Conservation (phyloP, 2,888 invertebrate genomes). For the Phytoseiulus persimilis region DNA sequence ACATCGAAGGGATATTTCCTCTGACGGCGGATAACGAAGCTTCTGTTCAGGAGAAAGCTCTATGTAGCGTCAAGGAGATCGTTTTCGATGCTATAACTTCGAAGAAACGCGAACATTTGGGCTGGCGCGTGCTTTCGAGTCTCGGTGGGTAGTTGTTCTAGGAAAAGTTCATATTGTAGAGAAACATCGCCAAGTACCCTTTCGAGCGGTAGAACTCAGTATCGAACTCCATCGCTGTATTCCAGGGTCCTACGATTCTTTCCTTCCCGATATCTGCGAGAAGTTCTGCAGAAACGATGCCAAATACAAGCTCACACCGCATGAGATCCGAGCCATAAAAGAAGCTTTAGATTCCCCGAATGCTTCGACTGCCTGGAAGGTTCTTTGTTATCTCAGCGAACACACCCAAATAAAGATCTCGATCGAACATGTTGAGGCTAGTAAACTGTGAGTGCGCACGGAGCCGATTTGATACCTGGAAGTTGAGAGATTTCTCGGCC, state of each 20-base stretch:
- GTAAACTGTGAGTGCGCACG: background rate
- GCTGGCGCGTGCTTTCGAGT: background rate
- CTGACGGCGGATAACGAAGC: slow-evolving; percentile 17
- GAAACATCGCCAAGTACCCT: too few species aligned
- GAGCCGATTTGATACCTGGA: too few species aligned
- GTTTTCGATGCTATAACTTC: slow-evolving; percentile 14
- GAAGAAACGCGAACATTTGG: background rate
- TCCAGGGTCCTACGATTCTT: slow-evolving; percentile 12
- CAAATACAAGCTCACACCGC: background rate
- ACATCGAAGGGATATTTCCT: slow-evolving; percentile 7
- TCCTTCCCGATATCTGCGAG: slow-evolving; percentile 14
- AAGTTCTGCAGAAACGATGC: slow-evolving; percentile 25
- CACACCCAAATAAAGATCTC: slow-evolving; percentile 16
- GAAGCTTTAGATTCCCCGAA: background rate
- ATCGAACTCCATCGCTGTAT: too few species aligned
- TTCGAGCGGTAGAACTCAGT: too few species aligned
- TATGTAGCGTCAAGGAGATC: background rate
- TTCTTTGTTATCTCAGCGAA: slow-evolving; percentile 23
- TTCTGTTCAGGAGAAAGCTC: slow-evolving; percentile 18
- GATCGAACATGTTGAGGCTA: background rate
- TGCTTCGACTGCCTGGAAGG: slow-evolving; percentile 33
- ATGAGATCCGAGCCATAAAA: background rate
- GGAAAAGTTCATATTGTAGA: background rate
- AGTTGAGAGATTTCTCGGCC: too few species aligned
- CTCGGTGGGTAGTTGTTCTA: background rate